Base-by-base conservation (phyloP, 2,113 vertebrate genomes). In the Psophia crepitans region DNA sequence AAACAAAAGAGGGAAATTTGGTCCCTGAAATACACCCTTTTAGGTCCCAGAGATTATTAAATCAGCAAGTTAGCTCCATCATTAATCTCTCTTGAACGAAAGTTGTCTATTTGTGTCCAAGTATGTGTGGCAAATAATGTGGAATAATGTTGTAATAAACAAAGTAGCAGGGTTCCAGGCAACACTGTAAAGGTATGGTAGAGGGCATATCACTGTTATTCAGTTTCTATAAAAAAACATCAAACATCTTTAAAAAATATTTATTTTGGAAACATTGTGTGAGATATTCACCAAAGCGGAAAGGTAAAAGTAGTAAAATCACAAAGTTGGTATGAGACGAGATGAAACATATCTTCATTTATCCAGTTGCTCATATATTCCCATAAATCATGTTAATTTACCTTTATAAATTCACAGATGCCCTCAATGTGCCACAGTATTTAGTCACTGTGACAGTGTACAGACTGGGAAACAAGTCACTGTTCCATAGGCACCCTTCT, bases 1-100 rank as follows among this genome's bases (percentile, higher is more conserved):
- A 97, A 97, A 89, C 91, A 97, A 95, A 95, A 84, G 84, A 77
- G 83, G 69, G 49, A 94, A 96, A 95, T 89, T 85, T 78, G 56
- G 68, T 77, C 87, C 51, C 32, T 97, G 94, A 95, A 96, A 97
- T 88, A 68, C 84, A 89, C 41, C 88, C 88, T 94, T 93, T 96
- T 76, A 84, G 57, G 69, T 96, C 53, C 33, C 48, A 78, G 79
- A 89, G 87, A 96, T 90, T 84, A 96, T 91, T 96, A 89, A 97
- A 94, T 79, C 32, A 37, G 77, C 18, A 75, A 84, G 11, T 83
- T 82, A 84, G 44, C 82, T 48, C 65, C 79, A 70, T 84, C 68
- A 69, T 94, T 89, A 77, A 79, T 60, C 76, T 93, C 44, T 82
- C 88, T 93, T 87, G n/a, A 88, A 83, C 8, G 19, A 89, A 57